phyloP scores from a whole-genome alignment of 2,797 vertebrate species.

The Manis pentadactyla region DNA sequence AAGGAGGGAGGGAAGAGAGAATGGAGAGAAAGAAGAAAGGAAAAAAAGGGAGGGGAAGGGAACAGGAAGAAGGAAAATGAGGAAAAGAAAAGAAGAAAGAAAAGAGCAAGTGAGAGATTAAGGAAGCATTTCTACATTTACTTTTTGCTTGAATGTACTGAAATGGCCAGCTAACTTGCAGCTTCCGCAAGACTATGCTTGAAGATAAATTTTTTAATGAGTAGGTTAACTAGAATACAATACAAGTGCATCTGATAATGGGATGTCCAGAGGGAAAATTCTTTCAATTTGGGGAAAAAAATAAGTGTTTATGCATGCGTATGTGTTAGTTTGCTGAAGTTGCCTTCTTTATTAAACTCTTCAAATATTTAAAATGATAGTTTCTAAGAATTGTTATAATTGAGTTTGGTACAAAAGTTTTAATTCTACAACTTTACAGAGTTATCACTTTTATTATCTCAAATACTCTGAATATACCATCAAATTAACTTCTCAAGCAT shows the following conservation, averaged over 20 bases:
- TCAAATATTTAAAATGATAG: background rate
- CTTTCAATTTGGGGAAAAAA: background rate
- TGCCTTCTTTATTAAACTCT: background rate
- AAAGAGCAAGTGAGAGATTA: background rate
- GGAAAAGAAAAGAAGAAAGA: background rate
- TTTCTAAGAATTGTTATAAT: background rate
- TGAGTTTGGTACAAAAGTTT: background rate
- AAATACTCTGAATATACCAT: background rate
- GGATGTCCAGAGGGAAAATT: background rate
- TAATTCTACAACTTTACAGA: background rate
- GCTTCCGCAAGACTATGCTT: background rate
- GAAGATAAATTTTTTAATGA: background rate
- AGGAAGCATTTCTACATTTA: background rate
- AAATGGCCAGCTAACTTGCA: background rate
- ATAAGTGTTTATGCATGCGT: background rate
- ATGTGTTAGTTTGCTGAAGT: background rate
- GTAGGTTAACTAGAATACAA: background rate
- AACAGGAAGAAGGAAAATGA: background rate
- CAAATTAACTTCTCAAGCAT: background rate
- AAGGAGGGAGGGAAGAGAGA: fast-evolving
- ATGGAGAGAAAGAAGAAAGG: background rate
- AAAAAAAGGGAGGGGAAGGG: background rate
- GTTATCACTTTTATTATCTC: background rate
- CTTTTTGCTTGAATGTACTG: background rate
- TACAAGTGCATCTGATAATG: background rate